phyloP scores from a whole-genome alignment of 2,113 vertebrate genomes.

The Eolophus roseicapilla region DNA sequence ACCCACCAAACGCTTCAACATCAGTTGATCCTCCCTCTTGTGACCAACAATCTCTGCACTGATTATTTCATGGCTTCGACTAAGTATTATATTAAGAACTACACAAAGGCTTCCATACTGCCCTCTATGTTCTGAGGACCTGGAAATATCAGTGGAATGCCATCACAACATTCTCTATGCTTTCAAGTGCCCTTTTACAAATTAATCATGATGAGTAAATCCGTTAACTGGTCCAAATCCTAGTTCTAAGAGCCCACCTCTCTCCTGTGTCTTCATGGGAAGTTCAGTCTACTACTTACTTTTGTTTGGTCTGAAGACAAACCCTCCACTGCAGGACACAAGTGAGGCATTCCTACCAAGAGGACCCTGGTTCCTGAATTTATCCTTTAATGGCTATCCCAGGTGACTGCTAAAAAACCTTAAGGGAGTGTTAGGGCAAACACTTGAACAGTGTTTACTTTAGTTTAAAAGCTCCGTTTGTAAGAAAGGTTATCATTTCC shows the following conservation, averaged over 20 bases:
- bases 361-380: background rate
- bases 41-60: background rate
- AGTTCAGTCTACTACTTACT: background rate
- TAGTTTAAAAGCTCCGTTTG: background rate
- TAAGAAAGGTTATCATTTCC: background rate
- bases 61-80: background rate
- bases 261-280: background rate
- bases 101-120: background rate
- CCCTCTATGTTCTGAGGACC: accelerated
- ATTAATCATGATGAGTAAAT: background rate
- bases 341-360: background rate
- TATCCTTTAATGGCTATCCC: background rate
- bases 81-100: background rate
- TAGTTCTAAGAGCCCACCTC: background rate
- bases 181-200: background rate
- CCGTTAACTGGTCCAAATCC: background rate
- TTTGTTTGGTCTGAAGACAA: background rate
- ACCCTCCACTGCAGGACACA: background rate
- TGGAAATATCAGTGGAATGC: background rate
- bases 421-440: background rate
- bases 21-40: background rate
- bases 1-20: background rate
- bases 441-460: background rate
- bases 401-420: background rate
- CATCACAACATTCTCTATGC: accelerated